Base-by-base conservation (phyloP, 1,140 invertebrate species). In the Leguminivora glycinivorella region DNA sequence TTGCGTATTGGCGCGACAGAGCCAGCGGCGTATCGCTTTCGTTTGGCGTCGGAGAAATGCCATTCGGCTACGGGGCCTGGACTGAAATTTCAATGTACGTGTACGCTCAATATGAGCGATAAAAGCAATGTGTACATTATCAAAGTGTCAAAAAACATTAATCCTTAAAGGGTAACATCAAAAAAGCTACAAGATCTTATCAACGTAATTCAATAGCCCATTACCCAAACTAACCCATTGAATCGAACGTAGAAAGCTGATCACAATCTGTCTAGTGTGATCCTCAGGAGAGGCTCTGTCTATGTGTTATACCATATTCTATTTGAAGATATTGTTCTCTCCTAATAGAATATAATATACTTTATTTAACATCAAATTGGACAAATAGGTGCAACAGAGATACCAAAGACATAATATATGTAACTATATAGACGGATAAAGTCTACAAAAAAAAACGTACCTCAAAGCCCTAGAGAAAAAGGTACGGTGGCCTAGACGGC, bases 241-340 rank as follows among this genome's bases (percentile, higher is more conserved):
- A 29, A 63, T 63, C 26, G 58, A 63, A 17, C 17, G 29, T 63
- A 29, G 58, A 63, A 31, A 63, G 26, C 58, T 63, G 29, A 26
- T 17, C 58, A 22, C 58, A 17, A 63, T 63, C 58, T 63, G 58
- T 63, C 58, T 63, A 29, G 58, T 63, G 58, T 63, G 58, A 63
- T 63, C 58, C 58, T 14, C 26, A n/a, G 2, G 14, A 63, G 25
- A 63, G 24, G 14, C 58, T 63, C 26, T n/a, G 7, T 31, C 25
- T 29, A 63, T 31, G 58, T 34, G 58, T n/a, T n/a, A n/a, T 22
- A 63, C 58, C 26, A 29, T 63, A 29, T 63, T 63, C 26, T 63
- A 63, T 63, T 63, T 63, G 58, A 63, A 26, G 26, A 63, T 63
- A 63, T 63, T 63, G 58, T 63, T 63, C 58, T 17, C 26, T 29